Evolutionary conservation across 2,113 vertebrate genomes (phyloP).

Genomic region (Cyanoramphus novaezelandiae): DNA sequence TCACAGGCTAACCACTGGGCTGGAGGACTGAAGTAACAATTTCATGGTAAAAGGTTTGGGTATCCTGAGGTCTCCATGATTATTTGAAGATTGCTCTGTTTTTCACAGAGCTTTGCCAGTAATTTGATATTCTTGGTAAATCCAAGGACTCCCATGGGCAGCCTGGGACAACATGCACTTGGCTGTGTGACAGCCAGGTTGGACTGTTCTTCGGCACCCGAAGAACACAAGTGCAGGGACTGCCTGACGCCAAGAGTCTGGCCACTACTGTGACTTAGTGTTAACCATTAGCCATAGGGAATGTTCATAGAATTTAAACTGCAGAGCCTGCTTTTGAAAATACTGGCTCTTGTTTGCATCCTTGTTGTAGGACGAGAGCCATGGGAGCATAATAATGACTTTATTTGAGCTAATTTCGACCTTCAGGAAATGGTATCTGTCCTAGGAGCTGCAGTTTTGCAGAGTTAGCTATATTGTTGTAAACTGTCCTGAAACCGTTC

Average conservation of each 20-base stretch:
- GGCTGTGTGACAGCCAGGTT: background rate
- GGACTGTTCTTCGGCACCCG: accelerated
- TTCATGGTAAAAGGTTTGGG: background rate
- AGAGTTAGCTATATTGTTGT: background rate
- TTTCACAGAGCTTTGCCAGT: background rate
- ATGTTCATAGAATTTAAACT: background rate
- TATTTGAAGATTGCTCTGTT: background rate
- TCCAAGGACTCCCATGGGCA: accelerated
- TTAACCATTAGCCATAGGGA: background rate
- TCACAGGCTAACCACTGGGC: background rate
- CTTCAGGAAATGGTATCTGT: background rate
- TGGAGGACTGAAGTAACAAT: background rate
- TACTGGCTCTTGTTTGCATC: background rate
- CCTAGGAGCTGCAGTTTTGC: background rate
- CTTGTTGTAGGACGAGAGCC: background rate
- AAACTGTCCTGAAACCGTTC: background rate
- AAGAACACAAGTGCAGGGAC: accelerated
- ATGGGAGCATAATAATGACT: background rate
- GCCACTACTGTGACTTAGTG: background rate
- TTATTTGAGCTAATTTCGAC: background rate
- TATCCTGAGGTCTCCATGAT: background rate
- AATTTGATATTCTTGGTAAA: background rate
- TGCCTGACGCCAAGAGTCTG: background rate
- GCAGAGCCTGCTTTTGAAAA: background rate
- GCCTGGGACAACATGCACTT: background rate